phyloP scores from a whole-genome alignment of 2,797 vertebrate species.

The Paedocypris micromegethes region DNA sequence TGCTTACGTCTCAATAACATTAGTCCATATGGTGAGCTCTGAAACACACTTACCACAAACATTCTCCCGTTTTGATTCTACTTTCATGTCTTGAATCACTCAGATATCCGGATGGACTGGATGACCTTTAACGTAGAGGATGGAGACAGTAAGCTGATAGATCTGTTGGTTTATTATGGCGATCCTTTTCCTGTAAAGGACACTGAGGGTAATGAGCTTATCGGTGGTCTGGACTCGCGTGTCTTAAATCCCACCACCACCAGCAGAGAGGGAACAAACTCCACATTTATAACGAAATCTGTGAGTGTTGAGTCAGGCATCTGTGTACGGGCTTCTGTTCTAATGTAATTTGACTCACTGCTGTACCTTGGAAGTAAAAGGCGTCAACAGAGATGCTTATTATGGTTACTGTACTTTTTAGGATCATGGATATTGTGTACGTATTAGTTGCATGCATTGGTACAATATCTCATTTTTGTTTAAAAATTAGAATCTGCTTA shows the following conservation, averaged over 20 bases:
- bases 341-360: no score
- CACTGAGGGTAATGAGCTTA: slow-evolving; percentile 63
- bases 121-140: slow-evolving; percentile 71
- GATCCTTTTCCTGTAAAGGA: slow-evolving; percentile 74
- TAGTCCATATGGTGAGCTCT: slow-evolving; percentile 75
- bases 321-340: no score
- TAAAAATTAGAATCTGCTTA: no score
- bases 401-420: no score
- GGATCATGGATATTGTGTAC: no score
- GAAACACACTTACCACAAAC: background rate
- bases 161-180: slow-evolving; percentile 75
- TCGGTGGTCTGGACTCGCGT: slow-evolving; percentile 41
- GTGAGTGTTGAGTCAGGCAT: slow-evolving; percentile 56
- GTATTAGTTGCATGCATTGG: no score
- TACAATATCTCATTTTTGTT: no score
- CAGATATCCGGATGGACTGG: slow-evolving; percentile 91
- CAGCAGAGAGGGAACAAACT: slow-evolving; percentile 47
- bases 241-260: slow-evolving; percentile 25
- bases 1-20: slow-evolving; percentile 81
- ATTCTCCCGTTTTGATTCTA: background rate
- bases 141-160: slow-evolving; percentile 69
- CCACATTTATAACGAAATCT: slow-evolving; percentile 46
- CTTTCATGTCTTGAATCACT: slow-evolving; percentile 2
- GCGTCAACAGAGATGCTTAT: no score
- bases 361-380: no score